phyloP scores from a whole-genome alignment of 2,888 invertebrate species.

The Amorpha juglandis region DNA sequence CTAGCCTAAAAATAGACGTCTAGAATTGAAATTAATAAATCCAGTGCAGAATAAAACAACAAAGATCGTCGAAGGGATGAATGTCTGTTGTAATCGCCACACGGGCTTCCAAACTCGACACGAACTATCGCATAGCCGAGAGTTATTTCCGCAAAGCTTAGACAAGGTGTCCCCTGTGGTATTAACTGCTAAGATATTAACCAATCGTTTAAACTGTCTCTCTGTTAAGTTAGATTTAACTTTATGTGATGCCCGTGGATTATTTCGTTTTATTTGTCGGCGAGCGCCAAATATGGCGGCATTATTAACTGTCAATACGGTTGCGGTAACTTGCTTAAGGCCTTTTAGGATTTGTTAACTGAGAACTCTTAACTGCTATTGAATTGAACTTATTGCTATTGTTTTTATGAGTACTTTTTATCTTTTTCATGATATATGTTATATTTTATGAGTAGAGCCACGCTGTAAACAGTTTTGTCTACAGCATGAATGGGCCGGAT shows the following conservation, averaged over 20 bases:
- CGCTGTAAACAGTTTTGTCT: too few relatives aligned
- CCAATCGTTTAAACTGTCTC: slow-evolving; percentile 53
- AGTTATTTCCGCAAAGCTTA: slow-evolving; percentile 24
- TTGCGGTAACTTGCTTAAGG: slow-evolving; percentile 6
- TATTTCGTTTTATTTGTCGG: slow-evolving; percentile 39
- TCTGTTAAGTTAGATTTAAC: slow-evolving; percentile 48
- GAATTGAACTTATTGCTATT: background rate
- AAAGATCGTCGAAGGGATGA: too few relatives aligned
- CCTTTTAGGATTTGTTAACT: background rate
- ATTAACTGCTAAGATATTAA: slow-evolving; percentile 47
- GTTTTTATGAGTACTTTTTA: background rate
- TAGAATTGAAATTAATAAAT: too few relatives aligned
- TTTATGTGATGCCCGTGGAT: slow-evolving; percentile 43
- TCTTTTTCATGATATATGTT: too few relatives aligned
- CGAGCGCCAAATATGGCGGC: background rate
- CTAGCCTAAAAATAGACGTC: too few relatives aligned
- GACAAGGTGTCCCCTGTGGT: slow-evolving; percentile 23
- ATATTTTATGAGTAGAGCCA: too few relatives aligned
- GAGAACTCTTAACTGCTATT: too few relatives aligned
- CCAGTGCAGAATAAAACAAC: too few relatives aligned
- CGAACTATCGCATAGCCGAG: background rate
- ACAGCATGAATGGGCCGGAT: too few relatives aligned
- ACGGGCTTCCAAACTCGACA: background rate
- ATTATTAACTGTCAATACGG: slow-evolving; percentile 6
- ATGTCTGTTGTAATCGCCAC: too few relatives aligned